Evolutionary conservation across 2,888 invertebrate genomes (phyloP), one percentile per base, ranked within the genome.

Genomic region (Junonia oenone): DNA sequence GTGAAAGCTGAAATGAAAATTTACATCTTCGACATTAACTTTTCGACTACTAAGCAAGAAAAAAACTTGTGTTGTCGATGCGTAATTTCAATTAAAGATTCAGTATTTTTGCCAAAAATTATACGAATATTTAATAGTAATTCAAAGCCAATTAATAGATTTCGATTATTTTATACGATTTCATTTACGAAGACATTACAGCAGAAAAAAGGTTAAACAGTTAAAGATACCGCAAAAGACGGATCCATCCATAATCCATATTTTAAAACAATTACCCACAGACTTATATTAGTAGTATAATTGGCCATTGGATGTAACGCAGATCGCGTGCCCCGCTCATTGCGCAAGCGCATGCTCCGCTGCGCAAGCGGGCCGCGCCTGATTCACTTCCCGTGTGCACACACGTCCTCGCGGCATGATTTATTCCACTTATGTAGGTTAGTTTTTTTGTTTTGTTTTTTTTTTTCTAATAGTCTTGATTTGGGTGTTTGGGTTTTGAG

Each of bases 381-480:
- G 69, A 81, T 75, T 82, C 83, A 82, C 81, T 86, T 87, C 88
- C 79, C 80, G 81, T 81, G 79, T 73, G 76, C 66, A 66, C 79
- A 83, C 78, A 81, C 83, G 84, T 85, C 87, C 86, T 84, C 83
- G 82, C 74, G 69, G 65, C 61, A 56, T 55, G 62, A 29, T 59
- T 51, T 63, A 56, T 60, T 61, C 71, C 66, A 56, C 70, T 76
- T 79, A 59, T 45, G 1, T 27, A 40, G 9, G 13, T 47, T 29
- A 22, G 13, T 51, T 19, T 37, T 13, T 6, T 35, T 15, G 14
- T 15, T 37, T 37, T 14, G 6, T 1, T 17, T 2, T 17, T 38
- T 11, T 17, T 17, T 17, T 11, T 17, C 1, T n/a, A 19, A 11
- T 17, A 5, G 14, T 37, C 15, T 6, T 15, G 15, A 14, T 15